Evolutionary conservation across 92 coral and sea anemone genomes (phyloP).

Genomic region (Porites evermanni): DNA sequence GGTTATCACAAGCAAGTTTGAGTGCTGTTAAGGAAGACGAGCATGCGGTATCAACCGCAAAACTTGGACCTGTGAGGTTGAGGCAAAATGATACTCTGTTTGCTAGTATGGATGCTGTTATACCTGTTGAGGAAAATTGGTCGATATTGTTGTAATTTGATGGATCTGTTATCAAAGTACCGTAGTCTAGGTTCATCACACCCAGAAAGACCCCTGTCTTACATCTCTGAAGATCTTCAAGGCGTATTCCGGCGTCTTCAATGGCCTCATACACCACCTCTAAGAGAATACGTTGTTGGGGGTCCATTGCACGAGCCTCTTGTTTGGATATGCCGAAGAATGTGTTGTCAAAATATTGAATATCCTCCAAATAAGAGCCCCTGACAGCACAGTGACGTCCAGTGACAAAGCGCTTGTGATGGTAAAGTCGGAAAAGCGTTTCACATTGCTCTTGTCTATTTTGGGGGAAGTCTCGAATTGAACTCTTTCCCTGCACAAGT

Average conservation of each 20-base stretch:
- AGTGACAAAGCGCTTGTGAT: constrained; percentile 67
- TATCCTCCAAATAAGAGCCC: constrained; percentile 79
- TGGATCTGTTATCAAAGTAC: constrained; percentile 20
- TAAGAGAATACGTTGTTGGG: constrained; percentile 80
- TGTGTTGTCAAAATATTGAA: constrained; percentile 68
- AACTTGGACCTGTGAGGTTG: constrained; percentile 86
- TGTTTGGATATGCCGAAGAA: constrained; percentile 80
- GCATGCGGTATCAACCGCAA: constrained; percentile 88
- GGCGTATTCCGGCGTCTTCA: constrained; percentile 84
- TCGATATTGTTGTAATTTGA: constrained; percentile 62
- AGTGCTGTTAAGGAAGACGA: constrained; percentile 91
- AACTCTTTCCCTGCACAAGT: constrained; percentile 65
- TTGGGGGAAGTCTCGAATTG: constrained; percentile 55
- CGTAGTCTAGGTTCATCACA: constrained; percentile 78
- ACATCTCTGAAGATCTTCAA: constrained; percentile 82
- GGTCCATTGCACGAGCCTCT: constrained; percentile 83
- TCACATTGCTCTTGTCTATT: constrained; percentile 62
- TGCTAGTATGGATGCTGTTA: constrained; percentile 69
- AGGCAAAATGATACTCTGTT: constrained; percentile 85
- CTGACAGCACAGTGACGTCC: constrained; percentile 69
- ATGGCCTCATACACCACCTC: constrained; percentile 90
- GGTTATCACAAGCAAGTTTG: constrained; percentile 70
- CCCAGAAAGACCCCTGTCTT: constrained; percentile 90
- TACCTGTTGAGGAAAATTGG: constrained; percentile 85
- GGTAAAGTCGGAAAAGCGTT: constrained; percentile 47